phyloP scores from a whole-genome alignment of 2,113 vertebrate species.

The Cygnus buccinator region DNA sequence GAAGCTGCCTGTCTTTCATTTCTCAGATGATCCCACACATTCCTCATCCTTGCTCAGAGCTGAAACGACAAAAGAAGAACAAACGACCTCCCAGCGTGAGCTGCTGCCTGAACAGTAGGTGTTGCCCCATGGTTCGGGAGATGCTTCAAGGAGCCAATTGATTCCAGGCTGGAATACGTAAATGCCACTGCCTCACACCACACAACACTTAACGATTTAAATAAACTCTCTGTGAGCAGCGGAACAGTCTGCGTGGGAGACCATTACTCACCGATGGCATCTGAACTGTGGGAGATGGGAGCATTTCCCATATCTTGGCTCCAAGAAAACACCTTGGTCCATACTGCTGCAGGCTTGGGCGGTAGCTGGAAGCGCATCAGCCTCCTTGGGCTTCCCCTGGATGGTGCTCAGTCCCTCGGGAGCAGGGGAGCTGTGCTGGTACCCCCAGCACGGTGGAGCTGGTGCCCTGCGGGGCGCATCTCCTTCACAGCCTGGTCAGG shows the following conservation, averaged over 20 bases:
- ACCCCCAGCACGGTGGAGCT: neutral
- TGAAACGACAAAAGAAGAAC: neutral
- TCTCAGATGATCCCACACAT: neutral
- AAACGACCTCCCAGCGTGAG: neutral
- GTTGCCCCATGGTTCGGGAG: neutral
- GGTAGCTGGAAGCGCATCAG: neutral
- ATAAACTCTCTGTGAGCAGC: neutral
- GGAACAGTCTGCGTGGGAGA: neutral
- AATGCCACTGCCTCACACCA: neutral
- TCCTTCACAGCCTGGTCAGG: neutral
- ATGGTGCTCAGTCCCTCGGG: neutral
- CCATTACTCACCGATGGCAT: neutral
- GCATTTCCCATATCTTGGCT: neutral
- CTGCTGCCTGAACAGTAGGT: neutral
- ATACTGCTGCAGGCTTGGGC: neutral
- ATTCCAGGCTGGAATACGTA: neutral
- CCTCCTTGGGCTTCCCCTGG: neutral
- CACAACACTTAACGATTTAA: neutral
- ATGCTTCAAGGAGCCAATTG: accelerated
- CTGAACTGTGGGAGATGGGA: neutral
- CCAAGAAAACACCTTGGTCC: neutral
- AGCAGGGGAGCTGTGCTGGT: neutral
- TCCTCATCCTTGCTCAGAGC: neutral
- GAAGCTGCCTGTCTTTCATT: neutral
- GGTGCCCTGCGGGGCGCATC: neutral